Percentiles rank a stretch among this genome's conserved stretches.
These are phyloP conservation scores for Regulus satrapa DNA, from an alignment of 2,113 vertebrate species.

Conservation along the genomic window DNA sequence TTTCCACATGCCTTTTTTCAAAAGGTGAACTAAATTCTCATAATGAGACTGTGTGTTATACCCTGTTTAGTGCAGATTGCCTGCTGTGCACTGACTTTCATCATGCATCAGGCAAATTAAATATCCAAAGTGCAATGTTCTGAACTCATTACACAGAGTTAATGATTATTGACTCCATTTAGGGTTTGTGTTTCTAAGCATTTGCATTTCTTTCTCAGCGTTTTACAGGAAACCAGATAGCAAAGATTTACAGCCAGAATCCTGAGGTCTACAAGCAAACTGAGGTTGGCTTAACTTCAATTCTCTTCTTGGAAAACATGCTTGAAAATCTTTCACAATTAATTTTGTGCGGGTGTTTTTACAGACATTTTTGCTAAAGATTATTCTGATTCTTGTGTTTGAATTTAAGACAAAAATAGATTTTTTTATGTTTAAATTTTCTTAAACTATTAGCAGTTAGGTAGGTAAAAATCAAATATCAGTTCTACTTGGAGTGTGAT, in stretches of 20 bases:
- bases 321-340: neutral
- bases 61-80: constrained; percentile 48
- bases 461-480: neutral
- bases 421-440: neutral
- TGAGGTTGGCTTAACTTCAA: constrained; percentile 78
- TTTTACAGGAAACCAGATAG: constrained; percentile 96
- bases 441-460: neutral
- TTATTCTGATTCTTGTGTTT: neutral
- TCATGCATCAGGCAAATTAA: constrained; percentile 18
- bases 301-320: neutral
- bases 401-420: neutral
- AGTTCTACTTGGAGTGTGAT: neutral
- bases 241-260: constrained; percentile 82
- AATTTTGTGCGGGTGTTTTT: neutral
- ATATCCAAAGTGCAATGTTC: constrained; percentile 23
- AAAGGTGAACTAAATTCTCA: constrained; percentile 62
- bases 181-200: constrained; percentile 56
- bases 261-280: constrained; percentile 76
- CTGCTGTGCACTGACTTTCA: constrained; percentile 37
- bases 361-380: neutral
- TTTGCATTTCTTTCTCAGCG: constrained; percentile 78
- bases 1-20: neutral
- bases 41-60: constrained; percentile 50
- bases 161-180: constrained; percentile 61
- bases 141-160: constrained; percentile 42